phyloP scores from a whole-genome alignment of 2,797 vertebrate genomes.

The Buceros bicornis region DNA sequence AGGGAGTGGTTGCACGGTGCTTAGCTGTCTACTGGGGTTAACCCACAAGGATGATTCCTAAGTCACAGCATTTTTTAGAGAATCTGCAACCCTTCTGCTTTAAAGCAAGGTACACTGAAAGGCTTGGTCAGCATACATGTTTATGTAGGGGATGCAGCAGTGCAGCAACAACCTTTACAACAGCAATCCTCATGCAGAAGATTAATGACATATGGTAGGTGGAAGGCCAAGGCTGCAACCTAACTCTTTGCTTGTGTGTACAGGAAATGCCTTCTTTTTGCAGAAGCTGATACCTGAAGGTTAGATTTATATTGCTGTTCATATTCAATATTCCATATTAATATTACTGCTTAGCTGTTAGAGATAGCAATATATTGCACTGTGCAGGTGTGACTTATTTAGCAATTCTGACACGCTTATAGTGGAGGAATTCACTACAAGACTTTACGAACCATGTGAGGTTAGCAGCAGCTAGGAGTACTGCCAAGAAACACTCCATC shows the following conservation, averaged over 20 bases:
- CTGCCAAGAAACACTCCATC: background rate
- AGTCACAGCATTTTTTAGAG: background rate
- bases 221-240: slow-evolving; percentile 5
- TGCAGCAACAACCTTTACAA: background rate
- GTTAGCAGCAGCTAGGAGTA: background rate
- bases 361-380: background rate
- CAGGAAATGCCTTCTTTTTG: slow-evolving; percentile 3
- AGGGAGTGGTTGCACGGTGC: background rate
- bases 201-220: slow-evolving; percentile 5
- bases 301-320: background rate
- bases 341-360: background rate
- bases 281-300: background rate
- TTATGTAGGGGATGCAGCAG: background rate
- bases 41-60: background rate
- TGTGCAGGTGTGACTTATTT: background rate
- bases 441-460: background rate
- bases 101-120: background rate
- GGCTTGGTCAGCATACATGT: background rate
- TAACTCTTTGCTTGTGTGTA: background rate
- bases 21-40: background rate
- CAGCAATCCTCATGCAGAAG: background rate
- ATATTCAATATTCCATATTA: background rate
- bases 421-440: background rate
- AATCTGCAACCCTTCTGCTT: background rate
- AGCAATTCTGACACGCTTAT: background rate